Evolutionary conservation across 2,113 vertebrate genomes (phyloP).

Genomic region (Engraulis encrasicolus): DNA sequence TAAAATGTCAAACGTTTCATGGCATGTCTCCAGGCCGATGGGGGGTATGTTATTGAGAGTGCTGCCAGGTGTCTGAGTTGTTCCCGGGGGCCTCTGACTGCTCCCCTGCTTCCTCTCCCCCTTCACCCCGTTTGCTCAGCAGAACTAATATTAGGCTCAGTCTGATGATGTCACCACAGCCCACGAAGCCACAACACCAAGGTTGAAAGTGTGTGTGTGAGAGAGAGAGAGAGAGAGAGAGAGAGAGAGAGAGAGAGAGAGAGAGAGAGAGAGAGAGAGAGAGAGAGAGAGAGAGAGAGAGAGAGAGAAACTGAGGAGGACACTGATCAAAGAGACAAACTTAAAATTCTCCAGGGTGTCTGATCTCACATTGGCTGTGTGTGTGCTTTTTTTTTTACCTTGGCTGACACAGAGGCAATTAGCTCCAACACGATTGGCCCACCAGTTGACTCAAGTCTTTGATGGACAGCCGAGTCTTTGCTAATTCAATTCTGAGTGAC

Average conservation of each 20-base stretch:
- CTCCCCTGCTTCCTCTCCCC: not conserved
- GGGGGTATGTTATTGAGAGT: constrained; percentile 5
- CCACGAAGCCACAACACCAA: not conserved
- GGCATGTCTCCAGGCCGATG: not conserved
- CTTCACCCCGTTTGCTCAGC: not conserved
- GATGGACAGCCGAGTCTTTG: not conserved
- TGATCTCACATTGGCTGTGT: not conserved
- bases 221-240: too few species aligned
- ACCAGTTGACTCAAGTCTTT: not conserved
- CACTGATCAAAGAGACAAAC: constrained; percentile 4
- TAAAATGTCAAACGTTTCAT: too few species aligned
- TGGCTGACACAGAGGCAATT: not conserved
- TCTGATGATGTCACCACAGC: not conserved
- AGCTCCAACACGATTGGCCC: constrained; percentile 2
- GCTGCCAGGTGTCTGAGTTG: not conserved
- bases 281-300: not conserved
- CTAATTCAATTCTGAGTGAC: constrained; percentile 15
- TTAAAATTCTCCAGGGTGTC: not conserved
- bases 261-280: too few species aligned
- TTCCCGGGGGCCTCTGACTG: not conserved
- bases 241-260: too few species aligned
- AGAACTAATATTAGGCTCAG: not conserved
- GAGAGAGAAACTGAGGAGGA: too few species aligned
- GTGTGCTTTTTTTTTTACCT: not conserved
- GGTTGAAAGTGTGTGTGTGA: too few species aligned